These are phyloP conservation scores for Phoenicopterus ruber DNA, from an alignment of 2,113 vertebrate genomes.

Conservation along the genomic window DNA sequence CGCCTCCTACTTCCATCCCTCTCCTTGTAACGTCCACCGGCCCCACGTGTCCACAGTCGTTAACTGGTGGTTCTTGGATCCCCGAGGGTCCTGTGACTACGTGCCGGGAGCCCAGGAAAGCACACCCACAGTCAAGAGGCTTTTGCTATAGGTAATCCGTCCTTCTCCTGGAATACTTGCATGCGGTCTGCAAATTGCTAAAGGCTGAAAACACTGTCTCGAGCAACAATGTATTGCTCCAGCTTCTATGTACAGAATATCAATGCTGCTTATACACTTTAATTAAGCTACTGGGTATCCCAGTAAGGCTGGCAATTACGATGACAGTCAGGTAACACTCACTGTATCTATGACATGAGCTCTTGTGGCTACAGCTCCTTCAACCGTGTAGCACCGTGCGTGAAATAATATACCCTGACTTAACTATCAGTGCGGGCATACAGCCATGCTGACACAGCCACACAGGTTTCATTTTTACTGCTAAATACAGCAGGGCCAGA, in stretches of 20 bases:
- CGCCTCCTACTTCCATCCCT: neutral
- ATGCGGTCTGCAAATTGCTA: neutral
- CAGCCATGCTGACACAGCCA: neutral
- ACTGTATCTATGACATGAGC: neutral
- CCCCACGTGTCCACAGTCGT: neutral
- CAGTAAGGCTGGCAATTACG: neutral
- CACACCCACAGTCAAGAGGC: neutral
- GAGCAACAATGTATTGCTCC: neutral
- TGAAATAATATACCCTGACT: conserved; percentile 2
- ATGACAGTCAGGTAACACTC: neutral
- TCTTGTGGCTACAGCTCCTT: neutral
- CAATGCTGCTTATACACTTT: neutral
- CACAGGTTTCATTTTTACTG: neutral
- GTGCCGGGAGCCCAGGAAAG: neutral
- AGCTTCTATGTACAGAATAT: neutral
- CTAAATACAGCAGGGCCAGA: conserved; percentile 2
- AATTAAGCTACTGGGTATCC: neutral
- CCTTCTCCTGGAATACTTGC: neutral
- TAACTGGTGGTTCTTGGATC: neutral
- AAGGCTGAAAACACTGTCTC: neutral
- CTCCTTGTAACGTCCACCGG: neutral
- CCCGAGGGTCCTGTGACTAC: neutral
- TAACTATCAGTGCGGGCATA: neutral
- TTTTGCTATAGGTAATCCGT: neutral
- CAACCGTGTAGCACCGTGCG: neutral